Percentiles rank a stretch among this genome's conserved stretches.
Evolutionary conservation across 2,797 vertebrate genomes (phyloP).

Genomic region (Pangasius krempfi): DNA sequence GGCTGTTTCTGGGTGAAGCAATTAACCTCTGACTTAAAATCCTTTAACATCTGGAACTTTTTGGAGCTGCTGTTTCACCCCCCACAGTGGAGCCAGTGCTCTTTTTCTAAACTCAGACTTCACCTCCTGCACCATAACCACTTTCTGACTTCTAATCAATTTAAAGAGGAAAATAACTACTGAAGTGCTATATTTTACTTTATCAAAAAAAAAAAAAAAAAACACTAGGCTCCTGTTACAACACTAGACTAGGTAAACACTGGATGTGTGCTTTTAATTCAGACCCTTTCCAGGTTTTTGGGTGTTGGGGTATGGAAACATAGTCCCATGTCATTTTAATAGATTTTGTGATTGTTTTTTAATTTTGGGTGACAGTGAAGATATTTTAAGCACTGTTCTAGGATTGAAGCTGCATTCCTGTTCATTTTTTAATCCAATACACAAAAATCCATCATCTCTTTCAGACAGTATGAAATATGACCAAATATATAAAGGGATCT

Average conservation of each 20-base stretch:
- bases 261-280: slow-evolving; percentile 73
- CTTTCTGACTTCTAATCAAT: slow-evolving; percentile 44
- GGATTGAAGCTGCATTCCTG: slow-evolving; percentile 67
- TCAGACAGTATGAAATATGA: slow-evolving; percentile 1
- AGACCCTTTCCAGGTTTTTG: slow-evolving; percentile 57
- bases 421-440: slow-evolving; percentile 44
- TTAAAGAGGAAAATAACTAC: slow-evolving; percentile 70
- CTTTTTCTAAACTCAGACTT: slow-evolving; percentile 34
- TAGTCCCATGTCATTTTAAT: slow-evolving; percentile 62
- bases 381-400: slow-evolving; percentile 67
- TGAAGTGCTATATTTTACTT: slow-evolving; percentile 65
- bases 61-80: not conserved
- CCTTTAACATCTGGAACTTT: slow-evolving; percentile 7
- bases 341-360: slow-evolving; percentile 40
- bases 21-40: not conserved
- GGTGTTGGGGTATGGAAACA: slow-evolving; percentile 61
- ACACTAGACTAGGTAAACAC: slow-evolving; percentile 80
- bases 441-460: slow-evolving; percentile 34
- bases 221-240: slow-evolving; percentile 69
- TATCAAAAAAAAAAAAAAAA: slow-evolving; percentile 52
- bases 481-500: not conserved
- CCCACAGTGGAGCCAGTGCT: not conserved
- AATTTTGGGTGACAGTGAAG: slow-evolving; percentile 62
- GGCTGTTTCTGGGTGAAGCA: slow-evolving; percentile 18
- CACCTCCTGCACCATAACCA: slow-evolving; percentile 48